Evolutionary conservation across 2,888 invertebrate species (phyloP), one percentile per base, ranked within the genome.

Genomic region (Anaspis maculata): DNA sequence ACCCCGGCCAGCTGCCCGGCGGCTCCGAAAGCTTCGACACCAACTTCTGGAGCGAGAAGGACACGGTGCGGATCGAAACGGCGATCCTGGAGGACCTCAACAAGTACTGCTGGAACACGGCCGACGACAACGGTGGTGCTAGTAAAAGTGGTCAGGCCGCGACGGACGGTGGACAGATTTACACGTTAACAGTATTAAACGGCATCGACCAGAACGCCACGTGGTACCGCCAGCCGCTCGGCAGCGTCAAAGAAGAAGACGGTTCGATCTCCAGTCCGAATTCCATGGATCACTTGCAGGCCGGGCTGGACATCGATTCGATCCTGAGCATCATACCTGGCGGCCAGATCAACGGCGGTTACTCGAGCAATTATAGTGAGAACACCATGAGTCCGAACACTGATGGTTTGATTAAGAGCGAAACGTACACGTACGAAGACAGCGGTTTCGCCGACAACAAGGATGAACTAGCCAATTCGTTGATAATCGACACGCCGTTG

Each of bases 101-200:
- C 66, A 85, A 85, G 61, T 85, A 80, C 61, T 86, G 84, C 59
- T 86, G 86, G 86, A 77, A 72, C 44, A 77, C 79, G 57, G 78
- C 80, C 48, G 74, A 74, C 15, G 48, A 51, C 7, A 60, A 57
- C 48, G 11, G 4, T 10, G 12, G 24, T 10, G n/a, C n/a, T n/a
- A n/a, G n/a, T n/a, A n/a, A n/a, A n/a, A n/a, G n/a, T n/a, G 12
- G 24, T 10, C 7, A 5, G 4, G 72, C 75, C 30, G 70, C 69
- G 28, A 69, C 73, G 32, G 13, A 65, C 69, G 41, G 69, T 73
- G 83, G 84, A 46, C 78, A 80, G 61, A 88, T 88, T 57, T 88
- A 88, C 63, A 88, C 88, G 35, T 68, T 89, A 44, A 88, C 88
- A 56, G 87, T 88, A 60, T 76, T 89, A 57, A 87, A 88, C 64